phyloP scores from a whole-genome alignment of 2,888 invertebrate genomes.

The Rotaria sp. region DNA sequence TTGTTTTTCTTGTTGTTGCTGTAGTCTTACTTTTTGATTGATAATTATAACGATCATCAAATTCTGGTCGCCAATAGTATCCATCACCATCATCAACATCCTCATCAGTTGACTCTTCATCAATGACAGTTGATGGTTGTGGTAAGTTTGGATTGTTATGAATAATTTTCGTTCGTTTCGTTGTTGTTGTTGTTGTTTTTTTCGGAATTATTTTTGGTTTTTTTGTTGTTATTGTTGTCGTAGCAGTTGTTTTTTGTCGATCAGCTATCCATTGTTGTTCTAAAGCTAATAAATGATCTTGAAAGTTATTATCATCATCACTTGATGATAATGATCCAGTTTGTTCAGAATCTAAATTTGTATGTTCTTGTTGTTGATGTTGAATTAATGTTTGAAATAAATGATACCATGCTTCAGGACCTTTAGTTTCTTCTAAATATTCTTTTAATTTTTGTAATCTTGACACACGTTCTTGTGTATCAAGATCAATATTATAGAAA shows the following conservation, averaged over 20 bases:
- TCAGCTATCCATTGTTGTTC: neutral
- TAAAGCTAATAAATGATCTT: neutral
- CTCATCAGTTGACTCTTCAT: neutral
- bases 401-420: constrained; percentile 27
- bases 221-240: neutral
- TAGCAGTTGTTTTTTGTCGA: neutral
- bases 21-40: neutral
- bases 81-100: neutral
- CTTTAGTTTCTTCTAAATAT: constrained; percentile 20
- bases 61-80: neutral
- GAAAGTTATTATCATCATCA: neutral
- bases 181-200: neutral
- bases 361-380: constrained; percentile 30
- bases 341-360: neutral
- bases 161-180: neutral
- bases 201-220: neutral
- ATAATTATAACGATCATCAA: neutral
- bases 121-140: neutral
- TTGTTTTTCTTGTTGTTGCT: neutral
- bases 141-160: neutral
- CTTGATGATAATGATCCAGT: neutral
- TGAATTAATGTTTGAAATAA: constrained; percentile 15
- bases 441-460: constrained; percentile 23
- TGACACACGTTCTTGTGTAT: constrained; percentile 11
- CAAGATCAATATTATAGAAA: constrained; percentile 15